Base-by-base conservation (phyloP, 37 sponge, comb jelly and placozoan genomes). In the Eunapius fragilis region DNA sequence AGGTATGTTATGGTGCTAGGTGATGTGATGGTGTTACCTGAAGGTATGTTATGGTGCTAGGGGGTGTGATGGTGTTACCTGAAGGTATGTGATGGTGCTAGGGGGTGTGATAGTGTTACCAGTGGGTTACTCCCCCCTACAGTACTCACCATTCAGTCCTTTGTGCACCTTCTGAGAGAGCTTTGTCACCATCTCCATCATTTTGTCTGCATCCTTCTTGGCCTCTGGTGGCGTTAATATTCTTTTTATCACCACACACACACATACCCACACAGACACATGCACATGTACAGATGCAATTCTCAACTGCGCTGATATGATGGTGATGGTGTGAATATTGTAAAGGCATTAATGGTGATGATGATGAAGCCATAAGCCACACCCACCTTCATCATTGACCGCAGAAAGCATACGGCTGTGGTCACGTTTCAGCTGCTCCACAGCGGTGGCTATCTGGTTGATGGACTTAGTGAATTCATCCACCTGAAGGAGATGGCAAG, bases 371-470 rank as follows among this genome's bases (percentile, higher is more conserved):
- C 31, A 41, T 37, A 7, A 58, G 30, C 33, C 47, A 86, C 68
- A 50, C 77, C 33, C 71, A 89, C 89, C 35, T 34, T 88, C 31
- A 70, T 81, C 81, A 6, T 68, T 33, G 0, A 79, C 68, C 0
- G 89, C 69, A 0, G 89, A 70, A 31, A 94, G 28, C 45, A 94
- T 91, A 25, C 67, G 81, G 34, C 80, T 82, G 71, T 94, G 89
- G 72, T 82, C 81, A 19, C 77, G 72, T 25, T 75, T 81, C 30
- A 94, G 81, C 45, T 94, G 72, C 37, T 91, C 95, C 37, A 88
- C 48, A 22, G 73, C 23, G 19, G 35, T 30, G n/a, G 14, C 38
- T 9, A 94, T 91, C 72, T 86, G 31, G 35, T 80, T 87, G 45
- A 91, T 93, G 31, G 72, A 47, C 35, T 67, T 74, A 23, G 72